Evolutionary conservation across 2,797 vertebrate species (phyloP).

Genomic region (Salarias fasciatus): DNA sequence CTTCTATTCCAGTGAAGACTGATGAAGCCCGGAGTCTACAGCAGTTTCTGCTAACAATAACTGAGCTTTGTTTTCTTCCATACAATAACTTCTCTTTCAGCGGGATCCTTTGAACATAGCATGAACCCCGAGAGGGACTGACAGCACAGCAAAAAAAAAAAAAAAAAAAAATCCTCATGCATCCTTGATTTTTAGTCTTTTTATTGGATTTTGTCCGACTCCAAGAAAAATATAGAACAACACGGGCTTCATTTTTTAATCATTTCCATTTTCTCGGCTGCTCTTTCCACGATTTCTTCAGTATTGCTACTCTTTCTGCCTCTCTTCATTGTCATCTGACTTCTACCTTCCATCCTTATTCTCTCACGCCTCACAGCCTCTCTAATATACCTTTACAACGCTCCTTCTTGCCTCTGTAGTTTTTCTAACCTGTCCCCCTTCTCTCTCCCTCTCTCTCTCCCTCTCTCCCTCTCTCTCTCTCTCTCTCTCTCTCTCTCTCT

Average conservation of each 20-base stretch:
- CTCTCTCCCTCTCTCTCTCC: slow-evolving; percentile 7
- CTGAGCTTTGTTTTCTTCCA: too few relatives aligned
- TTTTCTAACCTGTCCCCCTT: slow-evolving; percentile 64
- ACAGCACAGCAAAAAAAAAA: too few relatives aligned
- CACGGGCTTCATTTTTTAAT: slow-evolving; percentile 3
- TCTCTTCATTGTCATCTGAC: slow-evolving; percentile 36
- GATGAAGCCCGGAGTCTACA: too few relatives aligned
- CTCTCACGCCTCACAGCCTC: slow-evolving; percentile 51
- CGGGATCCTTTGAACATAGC: too few relatives aligned
- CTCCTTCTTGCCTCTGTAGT: slow-evolving; percentile 57
- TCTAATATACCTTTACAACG: slow-evolving; percentile 59
- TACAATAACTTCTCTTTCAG: too few relatives aligned
- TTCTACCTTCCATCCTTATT: slow-evolving; percentile 45
- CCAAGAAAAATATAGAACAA: slow-evolving; percentile 15
- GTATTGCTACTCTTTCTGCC: slow-evolving; percentile 1
- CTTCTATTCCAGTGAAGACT: too few relatives aligned
- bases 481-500: slow-evolving; percentile 56
- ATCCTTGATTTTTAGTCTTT: too few relatives aligned
- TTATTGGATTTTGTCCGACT: too few relatives aligned
- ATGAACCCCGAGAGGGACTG: too few relatives aligned
- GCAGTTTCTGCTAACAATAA: too few relatives aligned
- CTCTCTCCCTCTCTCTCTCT: too few relatives aligned
- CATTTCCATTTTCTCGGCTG: slow-evolving; percentile 21
- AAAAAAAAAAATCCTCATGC: too few relatives aligned
- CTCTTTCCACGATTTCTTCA: slow-evolving; percentile 5